Conservation (phyloP, 2,797 vertebrate genomes). For the Sarcoramphus papa region DNA sequence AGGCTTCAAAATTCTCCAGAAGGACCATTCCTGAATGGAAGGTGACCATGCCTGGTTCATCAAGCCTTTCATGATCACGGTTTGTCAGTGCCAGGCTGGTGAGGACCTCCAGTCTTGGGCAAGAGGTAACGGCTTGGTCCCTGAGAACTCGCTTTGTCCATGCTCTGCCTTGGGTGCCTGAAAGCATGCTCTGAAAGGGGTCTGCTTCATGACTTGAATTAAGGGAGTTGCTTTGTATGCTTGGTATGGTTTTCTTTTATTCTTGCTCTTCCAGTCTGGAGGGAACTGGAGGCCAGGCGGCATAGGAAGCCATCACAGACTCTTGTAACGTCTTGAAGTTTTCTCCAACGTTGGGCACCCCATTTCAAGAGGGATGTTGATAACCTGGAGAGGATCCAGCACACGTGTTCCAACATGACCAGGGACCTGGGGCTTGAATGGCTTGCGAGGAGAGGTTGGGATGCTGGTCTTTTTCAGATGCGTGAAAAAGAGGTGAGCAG, state of each 20-base stretch:
- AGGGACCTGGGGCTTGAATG: background rate
- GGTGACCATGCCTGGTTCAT: background rate
- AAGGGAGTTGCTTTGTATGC: background rate
- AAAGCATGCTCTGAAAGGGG: background rate
- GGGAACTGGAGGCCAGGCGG: background rate
- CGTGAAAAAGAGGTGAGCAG: background rate
- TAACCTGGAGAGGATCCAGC: background rate
- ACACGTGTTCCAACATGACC: background rate
- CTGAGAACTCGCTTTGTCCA: fast-evolving
- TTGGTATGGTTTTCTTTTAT: background rate
- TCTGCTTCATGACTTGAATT: background rate
- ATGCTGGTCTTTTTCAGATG: background rate
- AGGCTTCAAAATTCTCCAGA: background rate
- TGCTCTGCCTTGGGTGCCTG: background rate
- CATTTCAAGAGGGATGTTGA: background rate
- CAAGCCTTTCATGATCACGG: background rate
- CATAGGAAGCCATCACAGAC: background rate
- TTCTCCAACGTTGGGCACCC: fast-evolving
- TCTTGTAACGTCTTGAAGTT: background rate
- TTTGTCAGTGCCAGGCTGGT: background rate
- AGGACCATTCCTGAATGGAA: background rate
- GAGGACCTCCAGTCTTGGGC: background rate
- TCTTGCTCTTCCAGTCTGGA: background rate
- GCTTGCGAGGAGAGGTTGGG: background rate
- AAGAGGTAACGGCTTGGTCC: background rate